These are phyloP conservation scores for Polymixis flavicincta DNA, from an alignment of 2,888 invertebrate genomes.

Conservation along the genomic window DNA sequence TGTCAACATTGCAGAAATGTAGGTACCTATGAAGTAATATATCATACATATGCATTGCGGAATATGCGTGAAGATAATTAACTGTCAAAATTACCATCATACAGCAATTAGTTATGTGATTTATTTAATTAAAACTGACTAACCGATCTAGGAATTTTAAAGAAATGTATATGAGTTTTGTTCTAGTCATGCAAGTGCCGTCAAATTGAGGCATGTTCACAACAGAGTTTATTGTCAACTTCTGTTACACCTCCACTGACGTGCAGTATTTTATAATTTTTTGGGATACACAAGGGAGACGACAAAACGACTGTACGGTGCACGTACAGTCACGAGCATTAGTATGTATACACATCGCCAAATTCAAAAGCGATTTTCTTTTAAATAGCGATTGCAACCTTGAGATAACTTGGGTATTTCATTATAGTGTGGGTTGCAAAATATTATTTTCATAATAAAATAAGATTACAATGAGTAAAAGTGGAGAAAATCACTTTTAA, in stretches of 20 bases:
- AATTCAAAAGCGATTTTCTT: no score
- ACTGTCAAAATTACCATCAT: constrained; percentile 40
- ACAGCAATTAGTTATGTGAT: constrained; percentile 28
- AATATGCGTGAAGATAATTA: constrained; percentile 42
- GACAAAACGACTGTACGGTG: no score
- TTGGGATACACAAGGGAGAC: neutral
- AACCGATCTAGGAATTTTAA: constrained; percentile 21
- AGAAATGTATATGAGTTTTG: constrained; percentile 11
- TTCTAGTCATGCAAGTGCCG: constrained; percentile 17
- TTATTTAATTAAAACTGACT: constrained; percentile 29
- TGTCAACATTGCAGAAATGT: neutral
- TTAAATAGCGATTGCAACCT: no score
- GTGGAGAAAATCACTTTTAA: no score
- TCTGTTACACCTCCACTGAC: neutral
- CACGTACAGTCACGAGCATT: no score
- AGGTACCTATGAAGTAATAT: neutral
- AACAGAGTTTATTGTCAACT: neutral
- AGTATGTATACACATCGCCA: no score
- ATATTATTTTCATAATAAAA: no score
- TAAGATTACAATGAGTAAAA: no score
- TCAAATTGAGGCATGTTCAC: neutral
- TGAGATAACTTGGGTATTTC: no score
- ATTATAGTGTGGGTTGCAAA: no score
- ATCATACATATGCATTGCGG: constrained; percentile 26
- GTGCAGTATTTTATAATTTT: neutral